Base-by-base conservation (phyloP, 64 coral and sea anemone species). In the Catalaphyllia jardinei region DNA sequence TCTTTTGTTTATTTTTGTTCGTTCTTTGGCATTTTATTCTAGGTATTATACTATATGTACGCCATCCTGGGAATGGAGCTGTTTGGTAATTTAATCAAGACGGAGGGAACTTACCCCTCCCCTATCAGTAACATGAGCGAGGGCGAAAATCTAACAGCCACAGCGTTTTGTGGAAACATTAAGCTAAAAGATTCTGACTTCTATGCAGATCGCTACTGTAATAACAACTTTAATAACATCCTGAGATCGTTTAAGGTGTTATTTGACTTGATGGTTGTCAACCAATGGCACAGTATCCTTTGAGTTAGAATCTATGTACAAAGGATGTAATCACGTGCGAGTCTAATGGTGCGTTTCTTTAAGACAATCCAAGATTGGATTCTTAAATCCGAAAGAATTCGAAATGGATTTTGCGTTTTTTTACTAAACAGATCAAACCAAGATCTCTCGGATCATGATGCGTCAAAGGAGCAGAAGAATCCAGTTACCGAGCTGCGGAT, bases 221-320 rank as follows among this genome's bases (percentile, higher is more conserved):
- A 92, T 62, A 94, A 98, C 52, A 98, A 98, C 73, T 98, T 98
- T 74, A 95, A 98, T 55, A 54, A 95, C 55, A 84, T 98, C n/a
- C 17, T 98, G 49, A 95, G 87, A 73, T 86, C 96, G 20, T 87
- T 98, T 52, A 98, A 98, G 64, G 78, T 98, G 19, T 75, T 99
- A 54, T 99, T 99, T 79, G 97, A 99, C 46, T 62, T 99, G 78
- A 99, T 89, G 87, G 97, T 99, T n/a, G 97, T 99, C 4, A 99
- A 99, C 69, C 97, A 99, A n/a, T 99, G 97, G 97, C 97, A 99
- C 38, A 89, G 97, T 99, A 99, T 99, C 97, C 97, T 99, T 94
- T 94, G 8, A 67, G 24, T 63, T 25, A 7, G 18, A 65, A 4
- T 35, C 33, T 35, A 35, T 35, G 33, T 35, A 35, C 33, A 1